Conservation (phyloP, 2,113 vertebrate species). For the Pandion haliaetus region DNA sequence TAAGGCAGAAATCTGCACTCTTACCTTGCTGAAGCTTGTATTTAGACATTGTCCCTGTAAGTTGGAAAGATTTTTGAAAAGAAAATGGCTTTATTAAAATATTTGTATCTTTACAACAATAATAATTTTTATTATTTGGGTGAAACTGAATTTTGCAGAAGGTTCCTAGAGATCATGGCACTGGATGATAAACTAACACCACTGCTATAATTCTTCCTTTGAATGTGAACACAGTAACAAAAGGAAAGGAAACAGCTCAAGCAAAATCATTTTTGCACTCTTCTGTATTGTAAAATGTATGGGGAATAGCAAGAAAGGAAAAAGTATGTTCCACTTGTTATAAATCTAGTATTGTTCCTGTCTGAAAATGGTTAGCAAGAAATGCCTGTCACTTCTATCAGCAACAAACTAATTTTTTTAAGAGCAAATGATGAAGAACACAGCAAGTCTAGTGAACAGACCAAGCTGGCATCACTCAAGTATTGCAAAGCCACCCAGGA, state of each 20-base stretch:
- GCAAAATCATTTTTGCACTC: neutral
- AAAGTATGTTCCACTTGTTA: neutral
- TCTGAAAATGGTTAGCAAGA: slow-evolving; percentile 4
- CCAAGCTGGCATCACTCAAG: neutral
- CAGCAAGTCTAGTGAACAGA: neutral
- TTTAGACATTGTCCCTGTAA: neutral
- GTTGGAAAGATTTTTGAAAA: neutral
- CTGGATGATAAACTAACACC: neutral
- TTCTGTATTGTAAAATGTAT: slow-evolving; percentile 1
- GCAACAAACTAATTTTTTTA: slow-evolving; percentile 8
- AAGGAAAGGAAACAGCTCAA: slow-evolving; percentile 25
- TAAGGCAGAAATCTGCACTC: neutral
- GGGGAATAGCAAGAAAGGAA: neutral
- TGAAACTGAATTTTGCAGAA: neutral
- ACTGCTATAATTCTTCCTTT: neutral
- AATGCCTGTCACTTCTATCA: slow-evolving; percentile 12
- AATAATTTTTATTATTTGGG: neutral
- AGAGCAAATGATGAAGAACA: slow-evolving; percentile 1
- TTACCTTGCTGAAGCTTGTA: neutral
- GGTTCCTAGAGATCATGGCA: neutral
- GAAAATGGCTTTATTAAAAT: neutral
- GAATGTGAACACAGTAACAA: neutral
- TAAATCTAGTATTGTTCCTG: neutral
- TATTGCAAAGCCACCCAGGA: slow-evolving; percentile 17
- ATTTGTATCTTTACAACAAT: neutral